phyloP scores from a whole-genome alignment of 2,113 vertebrate species.

The Macaca mulatta region DNA sequence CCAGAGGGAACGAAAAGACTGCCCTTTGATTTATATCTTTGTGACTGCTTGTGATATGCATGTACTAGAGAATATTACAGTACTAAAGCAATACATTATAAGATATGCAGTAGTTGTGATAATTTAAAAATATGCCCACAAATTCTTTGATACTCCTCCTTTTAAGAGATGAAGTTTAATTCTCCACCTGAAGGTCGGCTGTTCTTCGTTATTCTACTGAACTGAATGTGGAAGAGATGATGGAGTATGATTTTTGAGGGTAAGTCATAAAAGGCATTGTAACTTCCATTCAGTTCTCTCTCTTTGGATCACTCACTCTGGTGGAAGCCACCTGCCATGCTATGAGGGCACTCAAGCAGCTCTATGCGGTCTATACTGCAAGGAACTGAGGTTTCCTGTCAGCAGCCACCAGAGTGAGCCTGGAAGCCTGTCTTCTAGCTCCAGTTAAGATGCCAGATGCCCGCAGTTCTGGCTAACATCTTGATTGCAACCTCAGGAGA shows the following conservation, averaged over 20 bases:
- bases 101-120: neutral
- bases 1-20: neutral
- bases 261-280: neutral
- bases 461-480: neutral
- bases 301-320: neutral
- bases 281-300: neutral
- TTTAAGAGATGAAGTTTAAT: neutral
- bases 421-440: neutral
- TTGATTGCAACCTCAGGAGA: neutral
- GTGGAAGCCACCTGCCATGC: neutral
- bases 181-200: neutral
- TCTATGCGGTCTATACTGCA: too few species aligned
- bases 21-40: neutral
- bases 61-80: neutral
- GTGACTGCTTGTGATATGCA: neutral
- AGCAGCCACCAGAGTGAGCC: neutral
- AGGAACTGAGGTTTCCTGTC: neutral
- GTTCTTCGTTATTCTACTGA: neutral
- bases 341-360: neutral
- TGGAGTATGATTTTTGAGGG: neutral
- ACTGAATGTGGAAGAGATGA: neutral
- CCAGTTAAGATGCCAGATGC: neutral
- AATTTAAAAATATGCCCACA: neutral
- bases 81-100: neutral
- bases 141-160: neutral